Evolutionary conservation across 2,113 vertebrate genomes (phyloP).

Genomic region (Carassius carassius): DNA sequence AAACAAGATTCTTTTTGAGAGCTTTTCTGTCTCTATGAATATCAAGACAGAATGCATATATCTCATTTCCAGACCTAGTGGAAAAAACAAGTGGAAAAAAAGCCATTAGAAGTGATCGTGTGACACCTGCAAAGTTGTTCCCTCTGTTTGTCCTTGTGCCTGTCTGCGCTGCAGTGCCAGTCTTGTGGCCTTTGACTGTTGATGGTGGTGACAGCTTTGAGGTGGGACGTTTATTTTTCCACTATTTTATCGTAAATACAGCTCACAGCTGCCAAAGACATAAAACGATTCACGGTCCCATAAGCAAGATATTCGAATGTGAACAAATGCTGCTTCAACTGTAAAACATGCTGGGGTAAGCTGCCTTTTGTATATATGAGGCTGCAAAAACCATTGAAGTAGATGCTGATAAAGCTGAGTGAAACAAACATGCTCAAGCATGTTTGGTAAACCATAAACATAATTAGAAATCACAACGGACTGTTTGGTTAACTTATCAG

Average conservation of each 20-base stretch:
- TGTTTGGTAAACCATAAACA: background rate
- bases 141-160: conserved; percentile 37
- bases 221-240: conserved; percentile 58
- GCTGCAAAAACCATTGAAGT: conserved; percentile 32
- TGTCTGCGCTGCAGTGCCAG: background rate
- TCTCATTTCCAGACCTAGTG: background rate
- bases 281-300: conserved; percentile 51
- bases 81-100: background rate
- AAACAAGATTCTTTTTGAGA: conserved; percentile 1
- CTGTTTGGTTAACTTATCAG: background rate
- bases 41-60: background rate
- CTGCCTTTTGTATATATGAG: conserved; percentile 20
- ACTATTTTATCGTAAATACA: conserved; percentile 65
- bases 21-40: background rate
- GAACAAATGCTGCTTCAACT: conserved; percentile 44
- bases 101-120: conserved; percentile 1
- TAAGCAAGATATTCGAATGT: conserved; percentile 47
- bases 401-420: conserved; percentile 24
- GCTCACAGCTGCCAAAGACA: conserved; percentile 38
- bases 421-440: conserved; percentile 7
- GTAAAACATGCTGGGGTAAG: conserved; percentile 48
- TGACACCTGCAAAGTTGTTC: conserved; percentile 13
- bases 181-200: conserved; percentile 55
- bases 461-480: background rate
- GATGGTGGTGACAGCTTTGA: conserved; percentile 57